Percentiles rank a stretch among this genome's conserved stretches.
These are phyloP conservation scores for Acleris emargana DNA, from an alignment of 2,888 invertebrate species.

Conservation along the genomic window DNA sequence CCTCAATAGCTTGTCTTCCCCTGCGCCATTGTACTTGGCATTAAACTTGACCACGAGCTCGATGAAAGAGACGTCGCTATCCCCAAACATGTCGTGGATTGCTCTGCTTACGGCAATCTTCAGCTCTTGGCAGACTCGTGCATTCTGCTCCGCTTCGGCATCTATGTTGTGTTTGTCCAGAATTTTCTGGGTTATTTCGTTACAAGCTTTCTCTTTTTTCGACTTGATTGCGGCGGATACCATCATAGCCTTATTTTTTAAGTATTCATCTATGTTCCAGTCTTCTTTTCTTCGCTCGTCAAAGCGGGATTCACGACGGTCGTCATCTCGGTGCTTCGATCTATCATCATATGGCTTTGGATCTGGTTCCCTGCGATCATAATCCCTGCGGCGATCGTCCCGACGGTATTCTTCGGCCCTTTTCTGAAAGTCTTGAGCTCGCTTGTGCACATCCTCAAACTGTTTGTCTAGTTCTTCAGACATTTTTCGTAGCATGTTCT, in stretches of 20 bases:
- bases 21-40: slow-evolving; percentile 53
- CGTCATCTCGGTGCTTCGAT: slow-evolving; percentile 25
- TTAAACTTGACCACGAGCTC: slow-evolving; percentile 68
- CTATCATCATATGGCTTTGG: slow-evolving; percentile 15
- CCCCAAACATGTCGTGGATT: slow-evolving; percentile 62
- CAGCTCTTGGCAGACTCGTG: slow-evolving; percentile 56
- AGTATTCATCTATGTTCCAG: slow-evolving; percentile 26
- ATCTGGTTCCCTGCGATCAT: slow-evolving; percentile 12
- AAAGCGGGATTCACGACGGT: slow-evolving; percentile 39
- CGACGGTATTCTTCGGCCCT: slow-evolving; percentile 60
- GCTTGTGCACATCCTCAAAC: slow-evolving; percentile 67
- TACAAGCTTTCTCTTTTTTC: slow-evolving; percentile 64
- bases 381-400: slow-evolving; percentile 43
- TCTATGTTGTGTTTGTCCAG: slow-evolving; percentile 53
- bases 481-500: slow-evolving; percentile 31
- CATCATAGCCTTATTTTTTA: slow-evolving; percentile 11
- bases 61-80: slow-evolving; percentile 65
- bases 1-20: slow-evolving; percentile 60
- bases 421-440: slow-evolving; percentile 64
- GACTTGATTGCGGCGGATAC: slow-evolving; percentile 41
- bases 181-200: slow-evolving; percentile 59
- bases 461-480: slow-evolving; percentile 58
- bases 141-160: slow-evolving; percentile 48
- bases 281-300: slow-evolving; percentile 39
- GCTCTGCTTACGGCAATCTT: slow-evolving; percentile 49